A percentile compares a stretch with the other conserved stretches of the same genome.
These are phyloP conservation scores for Gonioctena quinquepunctata DNA, from an alignment of 1,140 invertebrate genomes.

Conservation along the genomic window DNA sequence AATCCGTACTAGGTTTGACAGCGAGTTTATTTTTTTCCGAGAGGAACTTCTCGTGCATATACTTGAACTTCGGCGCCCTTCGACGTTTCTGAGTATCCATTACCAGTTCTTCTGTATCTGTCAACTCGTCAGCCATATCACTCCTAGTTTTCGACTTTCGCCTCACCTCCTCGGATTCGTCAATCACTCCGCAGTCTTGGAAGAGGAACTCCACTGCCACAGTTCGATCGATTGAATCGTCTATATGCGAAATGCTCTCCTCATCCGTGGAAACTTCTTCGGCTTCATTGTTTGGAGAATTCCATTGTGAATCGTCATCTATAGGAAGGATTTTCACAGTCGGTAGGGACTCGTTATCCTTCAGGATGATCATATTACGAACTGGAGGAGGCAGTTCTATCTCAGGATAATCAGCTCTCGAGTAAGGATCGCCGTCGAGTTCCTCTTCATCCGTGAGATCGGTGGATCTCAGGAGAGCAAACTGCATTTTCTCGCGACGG, in stretches of 20 bases:
- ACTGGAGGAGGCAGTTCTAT: slow-evolving; percentile 54
- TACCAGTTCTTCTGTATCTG: slow-evolving; percentile 61
- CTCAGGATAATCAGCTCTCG: slow-evolving; percentile 26
- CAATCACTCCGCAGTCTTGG: slow-evolving; percentile 46
- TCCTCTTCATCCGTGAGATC: slow-evolving; percentile 36
- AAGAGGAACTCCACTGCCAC: slow-evolving; percentile 25
- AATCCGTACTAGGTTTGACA: slow-evolving; percentile 3
- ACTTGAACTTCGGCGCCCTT: slow-evolving; percentile 32
- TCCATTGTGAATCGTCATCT: slow-evolving; percentile 33
- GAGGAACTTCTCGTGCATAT: slow-evolving; percentile 18
- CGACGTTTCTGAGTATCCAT: slow-evolving; percentile 37
- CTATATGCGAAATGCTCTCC: slow-evolving; percentile 25
- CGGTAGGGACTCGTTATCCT: slow-evolving; percentile 57
- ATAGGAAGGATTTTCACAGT: slow-evolving; percentile 57
- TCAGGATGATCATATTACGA: slow-evolving; percentile 57
- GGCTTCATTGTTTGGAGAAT: slow-evolving; percentile 3
- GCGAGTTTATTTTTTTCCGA: slow-evolving; percentile 5
- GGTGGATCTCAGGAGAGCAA: slow-evolving; percentile 17
- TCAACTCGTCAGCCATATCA: slow-evolving; percentile 47
- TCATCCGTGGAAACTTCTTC: slow-evolving; percentile 22
- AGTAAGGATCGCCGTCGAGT: slow-evolving; percentile 22
- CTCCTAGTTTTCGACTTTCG: background rate
- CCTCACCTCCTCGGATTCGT: slow-evolving; percentile 34
- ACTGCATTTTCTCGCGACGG: slow-evolving; percentile 1
- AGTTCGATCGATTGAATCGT: slow-evolving; percentile 20